Evolutionary conservation across 2,113 vertebrate genomes (phyloP), one percentile per base, ranked within the genome.

Genomic region (Collichthys lucidus): DNA sequence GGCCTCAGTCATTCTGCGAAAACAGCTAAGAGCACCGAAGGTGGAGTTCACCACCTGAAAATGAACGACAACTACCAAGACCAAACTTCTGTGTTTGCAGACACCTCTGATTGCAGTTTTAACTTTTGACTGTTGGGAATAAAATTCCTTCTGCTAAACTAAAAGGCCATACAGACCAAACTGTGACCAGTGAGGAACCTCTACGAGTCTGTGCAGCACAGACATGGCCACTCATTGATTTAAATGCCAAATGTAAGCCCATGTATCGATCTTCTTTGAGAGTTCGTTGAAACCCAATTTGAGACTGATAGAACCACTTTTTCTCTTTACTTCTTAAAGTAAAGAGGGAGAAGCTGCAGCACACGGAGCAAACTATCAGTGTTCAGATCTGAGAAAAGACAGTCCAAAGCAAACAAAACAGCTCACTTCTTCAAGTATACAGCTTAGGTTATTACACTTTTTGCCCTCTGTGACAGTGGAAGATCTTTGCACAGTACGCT

Each of bases 1-100:
- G 80, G 83, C 80, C 77, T 82, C 66, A 79, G 81, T 76, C 73
- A 77, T 86, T 60, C 66, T 78, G 66, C 24, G 5, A 83, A 88
- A 66, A 72, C 1, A 60, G 66, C 77, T 11, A 14, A 49, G 53
- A 77, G 65, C 82, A 35, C 20, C 26, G 42, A 72, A 79, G 68
- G 78, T 67, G n/a, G 47, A 72, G 79, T 62, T 91, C 60, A 78
- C 26, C 31, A 55, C 22, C 22, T 65, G 56, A 47, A 66, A 79
- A 68, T 53, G 11, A 82, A 70, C 63, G 56, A 24, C 16, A 63
- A 35, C 29, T 66, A 77, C 47, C 60, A 71, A 55, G 44, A 80
- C 64, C 61, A 83, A 31, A 80, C 72, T 56, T 64, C 7, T 75
- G 20, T 67, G 57, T 75, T 68, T 77, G 63, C 47, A 53, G 74